Evolutionary conservation across 2,797 vertebrate species (phyloP).

Genomic region (Cuniculus paca): DNA sequence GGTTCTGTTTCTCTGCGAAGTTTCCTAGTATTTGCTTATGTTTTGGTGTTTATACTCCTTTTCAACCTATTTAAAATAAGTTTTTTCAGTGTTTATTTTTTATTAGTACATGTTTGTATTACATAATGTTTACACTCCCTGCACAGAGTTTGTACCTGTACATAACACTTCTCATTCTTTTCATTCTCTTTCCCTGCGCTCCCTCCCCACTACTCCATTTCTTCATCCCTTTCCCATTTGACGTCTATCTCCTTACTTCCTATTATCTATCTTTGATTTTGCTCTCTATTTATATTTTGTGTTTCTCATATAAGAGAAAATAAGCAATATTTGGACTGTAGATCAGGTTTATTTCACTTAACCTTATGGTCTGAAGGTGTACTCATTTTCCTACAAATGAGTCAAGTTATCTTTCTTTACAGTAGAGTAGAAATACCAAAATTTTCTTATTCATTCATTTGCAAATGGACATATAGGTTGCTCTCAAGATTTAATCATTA

Average conservation of each 20-base stretch:
- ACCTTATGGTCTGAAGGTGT: neutral
- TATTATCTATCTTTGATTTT: neutral
- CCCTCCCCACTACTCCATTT: neutral
- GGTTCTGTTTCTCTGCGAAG: neutral
- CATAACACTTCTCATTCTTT: neutral
- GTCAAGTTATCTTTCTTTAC: neutral
- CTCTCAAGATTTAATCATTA: too few relatives aligned
- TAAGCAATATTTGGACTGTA: neutral
- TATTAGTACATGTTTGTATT: neutral
- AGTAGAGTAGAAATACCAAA: neutral
- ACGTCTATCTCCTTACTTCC: neutral
- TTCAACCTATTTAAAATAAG: neutral
- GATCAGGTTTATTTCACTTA: neutral
- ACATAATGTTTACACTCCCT: too few relatives aligned
- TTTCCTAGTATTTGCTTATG: neutral
- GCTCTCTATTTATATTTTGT: neutral
- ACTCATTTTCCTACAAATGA: neutral
- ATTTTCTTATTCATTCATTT: neutral
- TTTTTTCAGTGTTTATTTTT: neutral
- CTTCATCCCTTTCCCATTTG: neutral
- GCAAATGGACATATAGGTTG: neutral
- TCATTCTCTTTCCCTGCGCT: neutral
- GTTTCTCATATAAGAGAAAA: neutral
- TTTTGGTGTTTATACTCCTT: neutral
- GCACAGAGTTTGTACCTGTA: neutral